A percentile compares a stretch with the other conserved stretches of the same genome.
Conservation (phyloP, 1,140 invertebrate genomes). For the Pseudomyrmex gracilis region DNA sequence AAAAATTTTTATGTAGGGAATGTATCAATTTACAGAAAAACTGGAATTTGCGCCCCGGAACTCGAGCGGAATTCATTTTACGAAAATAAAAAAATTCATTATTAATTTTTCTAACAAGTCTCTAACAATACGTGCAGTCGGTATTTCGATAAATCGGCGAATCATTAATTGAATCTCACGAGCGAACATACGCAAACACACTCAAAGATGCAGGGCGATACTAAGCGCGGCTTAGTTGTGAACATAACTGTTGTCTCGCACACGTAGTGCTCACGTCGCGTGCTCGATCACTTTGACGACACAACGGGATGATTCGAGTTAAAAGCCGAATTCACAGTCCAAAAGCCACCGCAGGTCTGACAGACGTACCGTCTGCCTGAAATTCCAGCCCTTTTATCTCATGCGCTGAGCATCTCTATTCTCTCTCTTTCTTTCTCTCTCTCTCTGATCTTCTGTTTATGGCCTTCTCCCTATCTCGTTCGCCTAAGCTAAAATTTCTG, state of each 20-base stretch:
- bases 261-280: background rate
- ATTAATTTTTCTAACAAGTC: background rate
- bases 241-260: conserved; percentile 18
- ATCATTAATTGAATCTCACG: background rate
- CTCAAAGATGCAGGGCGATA: background rate
- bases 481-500: conserved; percentile 61
- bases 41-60: no score
- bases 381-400: conserved; percentile 58
- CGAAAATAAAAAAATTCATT: no score
- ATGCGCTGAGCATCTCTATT: conserved; percentile 3
- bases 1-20: no score
- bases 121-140: background rate
- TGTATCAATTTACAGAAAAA: no score
- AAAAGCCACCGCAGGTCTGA: conserved; percentile 33
- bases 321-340: conserved; percentile 48
- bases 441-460: conserved; percentile 27
- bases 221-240: conserved; percentile 5
- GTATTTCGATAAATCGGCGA: no score
- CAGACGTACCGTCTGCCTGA: conserved; percentile 31
- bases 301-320: conserved; percentile 32
- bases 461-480: conserved; percentile 11
- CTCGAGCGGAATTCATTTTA: no score
- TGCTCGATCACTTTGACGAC: conserved; percentile 45
- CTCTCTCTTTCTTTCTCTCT: conserved; percentile 14
- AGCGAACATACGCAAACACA: background rate